Evolutionary conservation across 2,888 invertebrate genomes (phyloP).

Genomic region (Erpobdella octoculata): DNA sequence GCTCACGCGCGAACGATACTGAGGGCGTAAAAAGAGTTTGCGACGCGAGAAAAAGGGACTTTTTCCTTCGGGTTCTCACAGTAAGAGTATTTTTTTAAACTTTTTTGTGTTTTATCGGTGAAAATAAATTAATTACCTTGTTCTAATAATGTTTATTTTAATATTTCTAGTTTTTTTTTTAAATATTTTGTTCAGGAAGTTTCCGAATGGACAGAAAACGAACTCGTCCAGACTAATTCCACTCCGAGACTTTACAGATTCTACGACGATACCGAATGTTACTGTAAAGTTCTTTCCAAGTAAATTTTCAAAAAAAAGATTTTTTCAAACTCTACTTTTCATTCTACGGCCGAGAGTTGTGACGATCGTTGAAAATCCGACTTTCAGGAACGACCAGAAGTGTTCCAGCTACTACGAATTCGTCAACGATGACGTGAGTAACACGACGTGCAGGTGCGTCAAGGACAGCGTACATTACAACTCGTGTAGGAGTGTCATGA

Average conservation of each 20-base stretch:
- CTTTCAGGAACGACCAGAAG: not conserved
- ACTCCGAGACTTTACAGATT: not conserved
- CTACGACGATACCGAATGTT: not conserved
- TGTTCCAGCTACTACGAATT: not conserved
- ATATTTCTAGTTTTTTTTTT: not conserved
- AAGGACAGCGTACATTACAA: not conserved
- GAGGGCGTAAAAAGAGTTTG: not conserved
- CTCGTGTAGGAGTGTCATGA: not conserved
- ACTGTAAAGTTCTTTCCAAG: slow-evolving; percentile 4
- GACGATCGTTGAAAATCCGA: not conserved
- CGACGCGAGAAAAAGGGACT: not conserved
- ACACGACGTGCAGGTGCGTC: not conserved
- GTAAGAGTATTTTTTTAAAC: not conserved
- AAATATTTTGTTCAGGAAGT: not conserved
- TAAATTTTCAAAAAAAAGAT: not conserved
- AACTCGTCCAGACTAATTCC: not conserved
- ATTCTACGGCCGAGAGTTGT: not conserved
- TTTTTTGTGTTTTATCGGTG: not conserved
- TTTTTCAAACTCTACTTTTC: not conserved
- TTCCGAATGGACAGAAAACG: not conserved
- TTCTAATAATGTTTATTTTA: not conserved
- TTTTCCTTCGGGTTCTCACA: not conserved
- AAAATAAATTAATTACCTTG: not conserved
- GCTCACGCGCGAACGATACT: not conserved
- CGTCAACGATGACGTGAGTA: not conserved